Evolutionary conservation across 2,113 vertebrate genomes (phyloP), one percentile per base, ranked within the genome.

Genomic region (Pandion haliaetus): DNA sequence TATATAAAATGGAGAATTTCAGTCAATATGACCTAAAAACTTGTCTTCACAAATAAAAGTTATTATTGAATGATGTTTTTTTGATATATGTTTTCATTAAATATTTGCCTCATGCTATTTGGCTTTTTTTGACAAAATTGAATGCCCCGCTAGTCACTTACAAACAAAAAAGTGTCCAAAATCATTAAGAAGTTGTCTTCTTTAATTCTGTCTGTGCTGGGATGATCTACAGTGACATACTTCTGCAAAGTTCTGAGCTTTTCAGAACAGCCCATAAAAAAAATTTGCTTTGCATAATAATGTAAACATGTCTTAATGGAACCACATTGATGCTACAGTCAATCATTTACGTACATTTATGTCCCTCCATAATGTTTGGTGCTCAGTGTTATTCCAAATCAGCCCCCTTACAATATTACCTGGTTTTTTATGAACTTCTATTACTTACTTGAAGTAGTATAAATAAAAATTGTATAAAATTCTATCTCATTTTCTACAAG

Each of bases 351-450:
- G 14, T 57, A 16, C 2, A 18, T 49, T 65, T 79, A 45, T 32
- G 15, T 26, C 10, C 8, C 28, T 69, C 17, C 24, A 7, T 17
- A 38, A 47, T 11, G 31, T 57, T 47, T 84, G 1, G 15, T 49
- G 4, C 15, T 63, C 13, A 36, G 3, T 18, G 2, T 50, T 78
- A 6, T 55, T 79, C 8, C 16, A 44, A 50, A 65, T 70, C 29
- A 62, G 12, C 1, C 5, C 8, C 4, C 29, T 42, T 17, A n/a
- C 6, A 49, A 8, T 49, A 36, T 34, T 26, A 12, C 0, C 0
- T 24, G 3, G 4, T 69, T 61, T 61, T 50, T 26, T 31, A 42
- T 70, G 12, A 62, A 66, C 2, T 34, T 62, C 8, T 26, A 29
- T 40, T 61, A 4, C 3, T 76, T 61, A 20, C 5, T 47, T 82